phyloP scores from a whole-genome alignment of 2,888 invertebrate species.

The Drosophila pseudotalamancana region DNA sequence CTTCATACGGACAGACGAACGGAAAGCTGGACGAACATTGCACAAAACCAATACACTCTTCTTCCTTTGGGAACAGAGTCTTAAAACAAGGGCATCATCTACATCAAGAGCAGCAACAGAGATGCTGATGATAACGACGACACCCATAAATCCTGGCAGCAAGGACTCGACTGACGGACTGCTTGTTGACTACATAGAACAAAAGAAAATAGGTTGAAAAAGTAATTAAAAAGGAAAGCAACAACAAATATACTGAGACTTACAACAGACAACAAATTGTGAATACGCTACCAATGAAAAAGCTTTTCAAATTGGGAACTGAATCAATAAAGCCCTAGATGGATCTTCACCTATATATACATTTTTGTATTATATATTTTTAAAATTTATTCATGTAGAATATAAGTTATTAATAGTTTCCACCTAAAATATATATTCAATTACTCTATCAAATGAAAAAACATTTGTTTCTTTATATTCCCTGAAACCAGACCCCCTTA shows the following conservation, averaged over 20 bases:
- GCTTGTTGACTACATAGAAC: slow-evolving; percentile 59
- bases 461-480: no score
- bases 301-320: not conserved
- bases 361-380: no score
- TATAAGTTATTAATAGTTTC: no score
- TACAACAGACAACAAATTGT: slow-evolving; percentile 1
- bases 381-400: no score
- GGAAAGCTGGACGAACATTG: no score
- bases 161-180: slow-evolving; percentile 58
- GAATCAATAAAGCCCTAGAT: not conserved
- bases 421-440: no score
- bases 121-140: slow-evolving; percentile 32
- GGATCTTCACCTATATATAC: not conserved
- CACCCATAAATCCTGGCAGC: slow-evolving; percentile 52
- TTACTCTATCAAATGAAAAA: no score
- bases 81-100: no score
- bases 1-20: no score
- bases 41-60: no score
- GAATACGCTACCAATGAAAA: slow-evolving; percentile 18
- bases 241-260: slow-evolving; percentile 22
- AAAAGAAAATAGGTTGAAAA: slow-evolving; percentile 82
- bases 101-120: slow-evolving; percentile 19
- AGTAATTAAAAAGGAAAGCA: slow-evolving; percentile 65
- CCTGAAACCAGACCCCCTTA: no score
- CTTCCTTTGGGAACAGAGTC: no score